phyloP scores from a whole-genome alignment of 2,113 vertebrate genomes.

The Mola mola region DNA sequence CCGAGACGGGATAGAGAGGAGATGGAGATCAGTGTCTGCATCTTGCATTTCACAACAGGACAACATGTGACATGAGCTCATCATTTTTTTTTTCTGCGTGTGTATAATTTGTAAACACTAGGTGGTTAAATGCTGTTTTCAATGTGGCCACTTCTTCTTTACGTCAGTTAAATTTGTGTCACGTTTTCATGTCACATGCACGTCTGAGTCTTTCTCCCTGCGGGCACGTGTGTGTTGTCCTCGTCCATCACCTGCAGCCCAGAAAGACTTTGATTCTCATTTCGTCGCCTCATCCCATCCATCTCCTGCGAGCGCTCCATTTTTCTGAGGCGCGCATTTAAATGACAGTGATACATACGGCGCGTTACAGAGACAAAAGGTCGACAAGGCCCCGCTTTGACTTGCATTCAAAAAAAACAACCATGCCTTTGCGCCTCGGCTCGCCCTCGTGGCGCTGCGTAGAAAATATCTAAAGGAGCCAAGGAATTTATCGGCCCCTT shows the following conservation, averaged over 20 bases:
- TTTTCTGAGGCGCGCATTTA: slow-evolving; percentile 63
- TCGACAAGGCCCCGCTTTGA: slow-evolving; percentile 40
- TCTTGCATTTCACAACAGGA: slow-evolving; percentile 59
- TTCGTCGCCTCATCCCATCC: slow-evolving; percentile 65
- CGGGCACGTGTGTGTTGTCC: slow-evolving; percentile 38
- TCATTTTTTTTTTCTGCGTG: background rate
- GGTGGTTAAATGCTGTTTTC: background rate
- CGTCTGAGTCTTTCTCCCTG: slow-evolving; percentile 40
- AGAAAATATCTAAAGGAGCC: slow-evolving; percentile 35
- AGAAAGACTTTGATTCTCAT: slow-evolving; percentile 72
- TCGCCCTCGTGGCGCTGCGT: slow-evolving; percentile 11
- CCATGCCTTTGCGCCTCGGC: slow-evolving; percentile 27
- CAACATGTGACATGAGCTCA: slow-evolving; percentile 14
- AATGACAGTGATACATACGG: slow-evolving; percentile 74
- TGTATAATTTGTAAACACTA: background rate
- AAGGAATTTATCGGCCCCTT: slow-evolving; percentile 32
- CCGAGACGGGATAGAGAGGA: slow-evolving; percentile 30
- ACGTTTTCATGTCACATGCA: slow-evolving; percentile 50
- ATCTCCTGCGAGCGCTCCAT: slow-evolving; percentile 63
- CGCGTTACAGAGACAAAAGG: slow-evolving; percentile 72
- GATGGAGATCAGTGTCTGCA: slow-evolving; percentile 57
- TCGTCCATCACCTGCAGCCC: slow-evolving; percentile 67
- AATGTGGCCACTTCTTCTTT: slow-evolving; percentile 20
- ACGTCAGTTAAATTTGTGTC: slow-evolving; percentile 33
- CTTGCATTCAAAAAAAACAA: slow-evolving; percentile 24